Evolutionary conservation across 1,140 invertebrate genomes (phyloP).

Genomic region (Philotrypesis tridentata): DNA sequence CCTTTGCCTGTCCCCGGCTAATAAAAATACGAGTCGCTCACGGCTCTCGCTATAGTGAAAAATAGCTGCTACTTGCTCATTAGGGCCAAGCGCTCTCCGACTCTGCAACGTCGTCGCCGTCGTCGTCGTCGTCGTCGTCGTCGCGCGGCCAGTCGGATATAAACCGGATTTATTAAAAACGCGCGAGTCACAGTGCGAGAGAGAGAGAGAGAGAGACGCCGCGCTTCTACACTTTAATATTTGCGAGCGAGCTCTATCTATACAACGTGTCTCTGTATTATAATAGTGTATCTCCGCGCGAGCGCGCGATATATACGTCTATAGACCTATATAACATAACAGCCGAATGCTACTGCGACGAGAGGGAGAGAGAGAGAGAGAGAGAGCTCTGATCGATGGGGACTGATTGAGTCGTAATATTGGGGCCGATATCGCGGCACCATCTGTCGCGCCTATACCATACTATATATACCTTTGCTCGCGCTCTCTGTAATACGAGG

Average conservation of each 20-base stretch:
- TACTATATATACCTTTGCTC: background rate
- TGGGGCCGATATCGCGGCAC: conserved; percentile 56
- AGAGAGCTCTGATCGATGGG: conserved; percentile 64
- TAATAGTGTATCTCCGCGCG: background rate
- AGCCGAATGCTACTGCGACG: background rate
- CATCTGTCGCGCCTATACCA: conserved; percentile 55
- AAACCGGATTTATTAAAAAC: conserved; percentile 49
- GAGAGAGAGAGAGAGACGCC: no score
- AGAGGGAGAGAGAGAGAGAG: background rate
- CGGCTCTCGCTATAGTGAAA: no score
- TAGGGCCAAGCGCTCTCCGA: conserved; percentile 72
- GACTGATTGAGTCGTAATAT: conserved; percentile 70
- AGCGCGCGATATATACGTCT: no score
- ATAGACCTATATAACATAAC: background rate
- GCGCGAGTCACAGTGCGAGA: conserved; percentile 18
- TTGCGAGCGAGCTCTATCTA: conserved; percentile 9
- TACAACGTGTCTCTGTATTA: background rate
- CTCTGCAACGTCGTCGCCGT: no score
- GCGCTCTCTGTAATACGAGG: background rate
- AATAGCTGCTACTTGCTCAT: conserved; percentile 72
- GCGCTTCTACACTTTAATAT: conserved; percentile 49
- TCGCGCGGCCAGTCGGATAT: background rate
- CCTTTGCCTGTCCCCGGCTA: conserved; percentile 60
- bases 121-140: no score
- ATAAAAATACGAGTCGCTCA: conserved; percentile 74